These are phyloP conservation scores for Nasonovia ribisnigri DNA, from an alignment of 2,888 invertebrate genomes.

Conservation along the genomic window DNA sequence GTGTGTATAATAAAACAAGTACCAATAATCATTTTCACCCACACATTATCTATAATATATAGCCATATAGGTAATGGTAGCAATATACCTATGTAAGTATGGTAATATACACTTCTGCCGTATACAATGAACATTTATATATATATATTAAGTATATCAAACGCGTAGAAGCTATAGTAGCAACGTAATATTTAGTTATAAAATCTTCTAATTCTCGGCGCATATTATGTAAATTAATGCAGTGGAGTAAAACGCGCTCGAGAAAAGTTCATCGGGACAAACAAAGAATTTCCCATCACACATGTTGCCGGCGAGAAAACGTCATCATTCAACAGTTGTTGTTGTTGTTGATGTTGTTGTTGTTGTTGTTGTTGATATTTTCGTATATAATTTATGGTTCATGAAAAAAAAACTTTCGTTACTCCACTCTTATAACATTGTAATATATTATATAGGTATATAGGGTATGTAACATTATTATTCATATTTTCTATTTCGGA, in stretches of 20 bases:
- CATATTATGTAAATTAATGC: conserved; percentile 27
- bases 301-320: conserved; percentile 51
- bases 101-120: neutral
- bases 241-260: neutral
- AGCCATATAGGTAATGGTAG: neutral
- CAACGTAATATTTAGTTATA: neutral
- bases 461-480: neutral
- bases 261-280: conserved; percentile 43
- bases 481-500: neutral
- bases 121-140: neutral
- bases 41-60: neutral
- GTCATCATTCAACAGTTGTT: conserved; percentile 63
- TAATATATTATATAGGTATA: neutral
- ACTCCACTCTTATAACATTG: neutral
- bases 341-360: conserved; percentile 44
- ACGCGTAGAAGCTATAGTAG: too few relatives aligned
- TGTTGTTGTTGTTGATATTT: conserved; percentile 43
- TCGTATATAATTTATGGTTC: conserved; percentile 52
- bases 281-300: conserved; percentile 51
- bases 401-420: conserved; percentile 49
- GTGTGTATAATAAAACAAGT: neutral
- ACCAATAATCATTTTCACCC: neutral
- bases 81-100: neutral
- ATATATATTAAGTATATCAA: too few relatives aligned
- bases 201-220: neutral